Evolutionary conservation across 2,888 invertebrate genomes (phyloP).

Genomic region (Pammene aurita): DNA sequence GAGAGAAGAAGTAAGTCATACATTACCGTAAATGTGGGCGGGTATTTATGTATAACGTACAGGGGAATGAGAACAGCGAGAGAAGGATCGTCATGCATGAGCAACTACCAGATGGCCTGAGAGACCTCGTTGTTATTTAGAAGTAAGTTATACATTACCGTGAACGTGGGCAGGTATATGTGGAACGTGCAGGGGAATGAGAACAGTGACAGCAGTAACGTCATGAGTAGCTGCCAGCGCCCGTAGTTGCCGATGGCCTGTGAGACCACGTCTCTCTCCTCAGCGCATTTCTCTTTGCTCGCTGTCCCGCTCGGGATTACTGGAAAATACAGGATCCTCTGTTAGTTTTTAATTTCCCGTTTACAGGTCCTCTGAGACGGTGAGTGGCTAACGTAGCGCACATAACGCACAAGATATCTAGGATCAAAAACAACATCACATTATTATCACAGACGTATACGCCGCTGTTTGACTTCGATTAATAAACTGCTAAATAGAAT

Average conservation of each 20-base stretch:
- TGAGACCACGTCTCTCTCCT: slow-evolving; percentile 83
- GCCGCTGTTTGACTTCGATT: too few species aligned
- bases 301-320: slow-evolving; percentile 73
- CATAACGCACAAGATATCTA: too few species aligned
- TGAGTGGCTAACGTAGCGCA: neutral
- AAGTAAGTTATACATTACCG: neutral
- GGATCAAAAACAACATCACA: too few species aligned
- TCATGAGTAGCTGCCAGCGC: slow-evolving; percentile 88
- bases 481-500: too few species aligned
- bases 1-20: neutral
- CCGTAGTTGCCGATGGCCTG: neutral
- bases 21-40: slow-evolving; percentile 83
- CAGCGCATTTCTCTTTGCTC: slow-evolving; percentile 62
- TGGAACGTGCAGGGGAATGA: slow-evolving; percentile 92
- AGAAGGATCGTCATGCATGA: slow-evolving; percentile 89
- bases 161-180: slow-evolving; percentile 88
- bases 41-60: slow-evolving; percentile 92
- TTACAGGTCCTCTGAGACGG: neutral
- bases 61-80: slow-evolving; percentile 90
- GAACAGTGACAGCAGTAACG: slow-evolving; percentile 88
- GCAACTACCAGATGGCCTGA: slow-evolving; percentile 84
- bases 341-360: neutral
- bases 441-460: too few species aligned
- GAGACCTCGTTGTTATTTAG: slow-evolving; percentile 59
- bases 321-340: slow-evolving; percentile 47